These are phyloP conservation scores for Lasiurus borealis DNA, from an alignment of 2,113 vertebrate genomes.

Conservation along the genomic window DNA sequence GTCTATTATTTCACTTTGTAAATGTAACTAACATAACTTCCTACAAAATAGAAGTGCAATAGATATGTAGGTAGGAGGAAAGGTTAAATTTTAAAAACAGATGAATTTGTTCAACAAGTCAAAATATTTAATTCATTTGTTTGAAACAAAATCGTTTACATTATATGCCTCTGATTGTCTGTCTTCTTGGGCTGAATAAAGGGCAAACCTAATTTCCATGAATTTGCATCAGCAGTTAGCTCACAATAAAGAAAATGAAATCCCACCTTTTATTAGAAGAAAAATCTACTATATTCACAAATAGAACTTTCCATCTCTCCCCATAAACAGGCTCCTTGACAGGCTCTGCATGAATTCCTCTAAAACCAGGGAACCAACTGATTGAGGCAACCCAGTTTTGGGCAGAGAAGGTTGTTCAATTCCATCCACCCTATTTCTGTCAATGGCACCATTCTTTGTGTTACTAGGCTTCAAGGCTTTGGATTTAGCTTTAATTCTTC, in stretches of 20 bases:
- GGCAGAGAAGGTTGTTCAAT: background rate
- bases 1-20: slow-evolving; percentile 58
- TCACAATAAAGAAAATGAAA: slow-evolving; percentile 54
- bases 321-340: background rate
- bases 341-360: background rate
- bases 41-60: slow-evolving; percentile 49
- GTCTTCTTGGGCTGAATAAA: slow-evolving; percentile 31
- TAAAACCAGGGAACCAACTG: background rate
- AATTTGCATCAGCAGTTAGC: background rate
- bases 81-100: slow-evolving; percentile 66
- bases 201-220: slow-evolving; percentile 55
- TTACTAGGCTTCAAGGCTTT: background rate
- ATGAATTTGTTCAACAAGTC: slow-evolving; percentile 68
- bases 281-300: slow-evolving; percentile 9
- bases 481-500: background rate
- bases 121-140: slow-evolving; percentile 75
- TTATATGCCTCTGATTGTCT: slow-evolving; percentile 7
- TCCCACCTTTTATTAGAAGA: slow-evolving; percentile 3
- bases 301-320: background rate
- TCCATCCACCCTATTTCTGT: background rate
- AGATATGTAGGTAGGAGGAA: slow-evolving; percentile 44
- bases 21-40: slow-evolving; percentile 55
- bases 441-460: background rate
- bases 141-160: slow-evolving; percentile 60
- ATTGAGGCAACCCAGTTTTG: background rate